Conservation (phyloP, 2,888 invertebrate species). For the Polydrusus pterygomalis region DNA sequence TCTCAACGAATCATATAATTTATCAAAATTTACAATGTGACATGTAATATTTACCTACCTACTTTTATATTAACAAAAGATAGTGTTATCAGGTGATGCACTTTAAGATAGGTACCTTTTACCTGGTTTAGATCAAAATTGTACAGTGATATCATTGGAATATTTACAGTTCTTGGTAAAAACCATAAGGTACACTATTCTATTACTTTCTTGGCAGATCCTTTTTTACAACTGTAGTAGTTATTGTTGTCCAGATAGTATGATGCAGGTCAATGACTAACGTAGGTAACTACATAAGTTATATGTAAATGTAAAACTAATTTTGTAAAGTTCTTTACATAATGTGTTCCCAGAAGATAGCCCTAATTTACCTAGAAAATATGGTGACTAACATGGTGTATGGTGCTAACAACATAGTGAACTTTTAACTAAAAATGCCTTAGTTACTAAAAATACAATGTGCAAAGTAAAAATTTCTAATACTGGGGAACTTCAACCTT, state of each 20-base stretch:
- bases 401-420: constrained; percentile 19
- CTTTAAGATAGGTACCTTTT: constrained; percentile 10
- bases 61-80: constrained; percentile 15
- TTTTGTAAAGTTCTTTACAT: too few relatives aligned
- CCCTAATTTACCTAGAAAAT: background rate
- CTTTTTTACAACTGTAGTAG: background rate
- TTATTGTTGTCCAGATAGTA: background rate
- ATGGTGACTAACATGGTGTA: constrained; percentile 20
- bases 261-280: background rate
- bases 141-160: constrained; percentile 2
- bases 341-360: constrained; percentile 6
- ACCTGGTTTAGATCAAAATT: constrained; percentile 24
- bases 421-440: background rate
- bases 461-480: constrained; percentile 4
- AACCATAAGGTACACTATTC: background rate
- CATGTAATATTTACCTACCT: too few relatives aligned
- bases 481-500: too few relatives aligned
- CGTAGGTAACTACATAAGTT: background rate
- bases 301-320: background rate
- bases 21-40: background rate
- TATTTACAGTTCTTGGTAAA: constrained; percentile 6
- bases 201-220: background rate
- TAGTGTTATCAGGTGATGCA: constrained; percentile 15
- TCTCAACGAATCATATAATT: background rate
- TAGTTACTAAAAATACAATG: constrained; percentile 13